Evolutionary conservation across 1,140 invertebrate species (phyloP).

Genomic region (Heliothis subflexa): DNA sequence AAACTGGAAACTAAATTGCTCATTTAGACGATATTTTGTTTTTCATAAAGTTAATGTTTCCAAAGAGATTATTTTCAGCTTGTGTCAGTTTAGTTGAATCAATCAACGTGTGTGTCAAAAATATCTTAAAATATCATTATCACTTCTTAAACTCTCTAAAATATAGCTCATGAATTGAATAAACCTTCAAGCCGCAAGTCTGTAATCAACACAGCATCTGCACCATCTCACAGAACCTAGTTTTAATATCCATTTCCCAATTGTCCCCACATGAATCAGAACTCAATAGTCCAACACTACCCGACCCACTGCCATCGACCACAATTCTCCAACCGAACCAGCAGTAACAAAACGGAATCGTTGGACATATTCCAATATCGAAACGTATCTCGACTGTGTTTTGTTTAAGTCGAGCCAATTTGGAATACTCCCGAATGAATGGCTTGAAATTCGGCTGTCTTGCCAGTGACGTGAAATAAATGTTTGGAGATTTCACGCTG

Average conservation of each 20-base stretch:
- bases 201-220: too few relatives aligned
- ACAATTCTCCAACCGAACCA: constrained; percentile 10
- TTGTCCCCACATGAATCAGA: neutral
- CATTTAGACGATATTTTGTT: too few relatives aligned
- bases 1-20: too few relatives aligned
- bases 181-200: neutral
- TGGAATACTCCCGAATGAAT: constrained; percentile 8
- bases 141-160: too few relatives aligned
- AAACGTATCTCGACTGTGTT: constrained; percentile 36
- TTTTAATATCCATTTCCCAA: neutral
- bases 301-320: neutral
- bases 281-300: neutral
- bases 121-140: too few relatives aligned
- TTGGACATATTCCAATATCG: constrained; percentile 42
- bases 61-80: too few relatives aligned
- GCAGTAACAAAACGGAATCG: constrained; percentile 12
- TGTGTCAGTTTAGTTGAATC: too few relatives aligned
- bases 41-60: too few relatives aligned
- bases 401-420: constrained; percentile 32
- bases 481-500: constrained; percentile 21
- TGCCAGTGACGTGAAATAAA: constrained; percentile 14
- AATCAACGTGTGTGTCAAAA: too few relatives aligned
- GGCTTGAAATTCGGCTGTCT: neutral
- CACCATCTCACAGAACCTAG: neutral
- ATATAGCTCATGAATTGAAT: neutral